Evolutionary conservation across 2,113 vertebrate genomes (phyloP).

Genomic region (Chauna torquata): DNA sequence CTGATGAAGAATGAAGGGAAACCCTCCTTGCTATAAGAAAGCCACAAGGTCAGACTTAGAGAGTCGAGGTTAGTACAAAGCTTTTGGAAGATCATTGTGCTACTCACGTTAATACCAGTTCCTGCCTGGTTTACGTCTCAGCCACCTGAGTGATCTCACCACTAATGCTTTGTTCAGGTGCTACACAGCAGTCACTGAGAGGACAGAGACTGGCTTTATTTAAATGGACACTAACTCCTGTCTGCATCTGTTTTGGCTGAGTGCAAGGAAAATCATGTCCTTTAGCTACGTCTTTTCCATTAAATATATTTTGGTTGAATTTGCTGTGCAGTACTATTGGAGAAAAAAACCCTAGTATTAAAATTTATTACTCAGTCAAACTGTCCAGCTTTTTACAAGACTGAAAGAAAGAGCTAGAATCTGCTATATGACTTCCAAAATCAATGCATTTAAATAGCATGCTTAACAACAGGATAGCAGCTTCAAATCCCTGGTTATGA

Average conservation of each 20-base stretch:
- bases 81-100: neutral
- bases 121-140: neutral
- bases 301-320: slow-evolving; percentile 51
- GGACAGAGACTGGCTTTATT: neutral
- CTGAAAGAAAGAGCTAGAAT: slow-evolving; percentile 55
- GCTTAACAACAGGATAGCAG: slow-evolving; percentile 58
- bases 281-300: slow-evolving; percentile 26
- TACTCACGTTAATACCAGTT: neutral
- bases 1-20: neutral
- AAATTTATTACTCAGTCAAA: slow-evolving; percentile 62
- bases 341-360: slow-evolving; percentile 4
- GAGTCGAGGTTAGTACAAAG: neutral
- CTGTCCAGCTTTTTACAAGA: slow-evolving; percentile 41
- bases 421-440: slow-evolving; percentile 51
- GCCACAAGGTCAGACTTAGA: neutral
- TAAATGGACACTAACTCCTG: neutral
- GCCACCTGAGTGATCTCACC: neutral
- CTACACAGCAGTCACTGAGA: neutral
- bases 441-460: slow-evolving; percentile 78
- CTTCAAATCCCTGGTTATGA: slow-evolving; percentile 23
- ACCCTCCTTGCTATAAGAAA: neutral
- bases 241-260: neutral
- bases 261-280: slow-evolving; percentile 1
- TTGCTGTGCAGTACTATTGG: neutral
- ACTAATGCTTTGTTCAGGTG: neutral